These are phyloP conservation scores for Drosophila ambigua DNA, from an alignment of 1,140 invertebrate species.

Conservation along the genomic window DNA sequence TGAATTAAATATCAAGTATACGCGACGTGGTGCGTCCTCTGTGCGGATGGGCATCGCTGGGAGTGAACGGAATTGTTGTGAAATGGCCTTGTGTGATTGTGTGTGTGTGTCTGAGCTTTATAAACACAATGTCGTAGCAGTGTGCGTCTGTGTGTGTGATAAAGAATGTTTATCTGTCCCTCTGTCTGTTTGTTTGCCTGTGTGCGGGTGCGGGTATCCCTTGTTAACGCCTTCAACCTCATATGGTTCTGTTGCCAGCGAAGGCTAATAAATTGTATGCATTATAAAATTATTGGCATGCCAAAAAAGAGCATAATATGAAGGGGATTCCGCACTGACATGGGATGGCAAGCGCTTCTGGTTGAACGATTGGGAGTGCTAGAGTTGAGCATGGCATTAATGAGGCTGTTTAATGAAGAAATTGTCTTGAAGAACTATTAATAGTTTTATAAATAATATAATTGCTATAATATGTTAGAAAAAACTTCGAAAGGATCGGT, in stretches of 20 bases:
- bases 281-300: constrained; percentile 66
- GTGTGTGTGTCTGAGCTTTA: constrained; percentile 26
- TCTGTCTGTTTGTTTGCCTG: constrained; percentile 17
- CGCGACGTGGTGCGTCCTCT: constrained; percentile 41
- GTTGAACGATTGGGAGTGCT: too few species aligned
- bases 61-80: too few species aligned
- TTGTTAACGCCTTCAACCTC: constrained; percentile 61
- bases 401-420: too few species aligned
- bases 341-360: too few species aligned
- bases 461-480: too few species aligned
- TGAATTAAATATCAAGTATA: constrained; percentile 79
- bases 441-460: too few species aligned
- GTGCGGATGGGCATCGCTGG: not conserved
- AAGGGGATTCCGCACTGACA: too few species aligned
- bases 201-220: constrained; percentile 9
- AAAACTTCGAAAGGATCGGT: too few species aligned
- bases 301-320: constrained; percentile 5
- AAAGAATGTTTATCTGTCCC: constrained; percentile 42
- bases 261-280: constrained; percentile 58
- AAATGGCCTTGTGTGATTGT: constrained; percentile 12
- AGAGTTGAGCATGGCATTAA: too few species aligned
- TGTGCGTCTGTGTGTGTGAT: constrained; percentile 21
- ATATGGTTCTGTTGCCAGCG: constrained; percentile 12
- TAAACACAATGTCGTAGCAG: constrained; percentile 52
- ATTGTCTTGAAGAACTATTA: too few species aligned